Conservation (phyloP, 2,797 vertebrate genomes). For the Falco biarmicus region DNA sequence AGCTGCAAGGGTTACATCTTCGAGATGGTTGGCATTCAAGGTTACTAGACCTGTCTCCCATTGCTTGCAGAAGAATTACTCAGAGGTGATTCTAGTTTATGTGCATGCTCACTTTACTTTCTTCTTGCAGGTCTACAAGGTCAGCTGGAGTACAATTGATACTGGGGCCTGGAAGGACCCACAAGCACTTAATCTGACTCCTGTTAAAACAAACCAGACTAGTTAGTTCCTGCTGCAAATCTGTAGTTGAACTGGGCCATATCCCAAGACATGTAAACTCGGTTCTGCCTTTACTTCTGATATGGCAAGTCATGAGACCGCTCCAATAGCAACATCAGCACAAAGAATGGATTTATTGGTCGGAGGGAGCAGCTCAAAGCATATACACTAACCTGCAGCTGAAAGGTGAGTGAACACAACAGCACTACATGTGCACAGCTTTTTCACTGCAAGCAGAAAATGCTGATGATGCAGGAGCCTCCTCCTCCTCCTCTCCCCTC, state of each 20-base stretch:
- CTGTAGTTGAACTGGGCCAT: not conserved
- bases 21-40: not conserved
- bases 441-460: not conserved
- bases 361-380: not conserved
- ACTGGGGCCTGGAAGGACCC: not conserved
- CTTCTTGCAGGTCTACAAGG: not conserved
- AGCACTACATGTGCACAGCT: not conserved
- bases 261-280: not conserved
- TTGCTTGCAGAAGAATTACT: not conserved
- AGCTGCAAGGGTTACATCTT: not conserved
- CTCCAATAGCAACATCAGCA: not conserved
- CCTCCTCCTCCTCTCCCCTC: not conserved
- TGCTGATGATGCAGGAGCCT: not conserved
- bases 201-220: not conserved
- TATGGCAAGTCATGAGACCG: fast-evolving
- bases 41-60: not conserved
- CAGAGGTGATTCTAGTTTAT: not conserved
- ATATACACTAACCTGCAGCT: not conserved
- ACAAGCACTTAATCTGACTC: fast-evolving
- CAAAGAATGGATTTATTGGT: not conserved
- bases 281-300: not conserved
- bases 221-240: not conserved
- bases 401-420: not conserved
- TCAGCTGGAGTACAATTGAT: not conserved
- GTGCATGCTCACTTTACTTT: not conserved